A percentile compares a stretch with the other conserved stretches of the same genome.
Evolutionary conservation across 2,888 invertebrate genomes (phyloP).

Genomic region (Gibbula magus): DNA sequence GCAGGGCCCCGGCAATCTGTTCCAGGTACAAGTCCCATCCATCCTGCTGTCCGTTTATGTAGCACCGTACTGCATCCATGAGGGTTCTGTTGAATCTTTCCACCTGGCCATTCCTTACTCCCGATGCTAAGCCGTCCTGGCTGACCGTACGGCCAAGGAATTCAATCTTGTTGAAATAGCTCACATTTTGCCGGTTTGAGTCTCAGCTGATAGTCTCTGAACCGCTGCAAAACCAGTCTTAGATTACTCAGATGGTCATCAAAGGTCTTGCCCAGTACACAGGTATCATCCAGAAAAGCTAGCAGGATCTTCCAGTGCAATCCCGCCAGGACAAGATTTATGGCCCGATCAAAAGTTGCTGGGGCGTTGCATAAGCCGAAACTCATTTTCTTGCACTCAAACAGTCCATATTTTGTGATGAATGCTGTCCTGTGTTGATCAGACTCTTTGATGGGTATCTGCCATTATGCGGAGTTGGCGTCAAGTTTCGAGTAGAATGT

Average conservation of each 20-base stretch:
- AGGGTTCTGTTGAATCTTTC: slow-evolving; percentile 21
- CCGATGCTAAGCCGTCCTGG: neutral
- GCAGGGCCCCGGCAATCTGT: slow-evolving; percentile 22
- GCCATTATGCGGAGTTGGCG: slow-evolving; percentile 31
- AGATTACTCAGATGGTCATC: neutral
- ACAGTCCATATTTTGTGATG: too few species aligned
- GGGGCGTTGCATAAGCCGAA: too few species aligned
- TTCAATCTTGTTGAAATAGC: neutral
- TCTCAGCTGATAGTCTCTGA: slow-evolving; percentile 12
- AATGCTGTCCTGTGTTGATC: too few species aligned
- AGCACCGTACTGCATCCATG: slow-evolving; percentile 26
- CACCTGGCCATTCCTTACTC: slow-evolving; percentile 28
- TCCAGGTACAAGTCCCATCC: slow-evolving; percentile 12
- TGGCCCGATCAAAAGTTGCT: too few species aligned
- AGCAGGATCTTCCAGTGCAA: neutral
- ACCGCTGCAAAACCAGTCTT: slow-evolving; percentile 25
- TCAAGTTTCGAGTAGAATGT: slow-evolving; percentile 36
- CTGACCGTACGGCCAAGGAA: neutral
- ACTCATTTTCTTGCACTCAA: too few species aligned
- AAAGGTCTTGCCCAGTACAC: neutral
- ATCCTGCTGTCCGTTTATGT: neutral
- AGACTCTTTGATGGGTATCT: slow-evolving; percentile 23
- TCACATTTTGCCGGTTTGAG: neutral
- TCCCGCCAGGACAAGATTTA: too few species aligned
- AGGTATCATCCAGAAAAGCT: neutral